These are phyloP conservation scores for Isaurus tuberculatus DNA, from an alignment of 92 coral and sea anemone species.

Conservation along the genomic window DNA sequence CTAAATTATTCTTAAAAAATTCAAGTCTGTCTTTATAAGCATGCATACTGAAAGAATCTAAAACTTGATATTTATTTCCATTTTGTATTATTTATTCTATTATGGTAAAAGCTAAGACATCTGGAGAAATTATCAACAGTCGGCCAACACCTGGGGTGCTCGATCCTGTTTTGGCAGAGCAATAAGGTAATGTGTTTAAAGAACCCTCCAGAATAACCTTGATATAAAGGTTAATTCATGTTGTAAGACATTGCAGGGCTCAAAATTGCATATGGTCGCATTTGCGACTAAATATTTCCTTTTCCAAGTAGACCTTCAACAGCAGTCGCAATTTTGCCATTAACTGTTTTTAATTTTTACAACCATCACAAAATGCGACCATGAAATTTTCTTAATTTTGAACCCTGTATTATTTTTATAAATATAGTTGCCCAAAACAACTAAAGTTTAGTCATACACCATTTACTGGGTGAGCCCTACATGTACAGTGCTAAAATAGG, in stretches of 20 bases:
- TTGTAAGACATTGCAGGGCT: not conserved
- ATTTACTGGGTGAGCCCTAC: not conserved
- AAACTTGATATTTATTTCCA: slow-evolving; percentile 5
- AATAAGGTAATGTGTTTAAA: slow-evolving; percentile 24
- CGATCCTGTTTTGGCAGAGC: slow-evolving; percentile 3
- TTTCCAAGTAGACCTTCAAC: no score
- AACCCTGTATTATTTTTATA: no score
- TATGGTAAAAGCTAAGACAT: slow-evolving; percentile 23
- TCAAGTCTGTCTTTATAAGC: not conserved
- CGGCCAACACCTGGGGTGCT: slow-evolving; percentile 29
- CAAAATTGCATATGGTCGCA: no score
- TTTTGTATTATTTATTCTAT: not conserved
- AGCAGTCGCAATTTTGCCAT: no score
- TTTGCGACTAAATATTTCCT: no score
- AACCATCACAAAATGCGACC: no score
- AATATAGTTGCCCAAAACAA: no score
- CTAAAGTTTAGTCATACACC: no score
- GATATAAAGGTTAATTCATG: slow-evolving; percentile 1
- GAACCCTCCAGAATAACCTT: slow-evolving; percentile 21
- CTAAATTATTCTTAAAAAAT: not conserved
- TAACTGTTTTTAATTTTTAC: not conserved
- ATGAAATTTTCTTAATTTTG: no score
- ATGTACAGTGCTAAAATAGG: slow-evolving; percentile 1
- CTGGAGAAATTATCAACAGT: not conserved
- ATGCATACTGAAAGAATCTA: not conserved